Evolutionary conservation across 2,113 vertebrate species (phyloP), one percentile per base, ranked within the genome.

Genomic region (Podiceps cristatus): DNA sequence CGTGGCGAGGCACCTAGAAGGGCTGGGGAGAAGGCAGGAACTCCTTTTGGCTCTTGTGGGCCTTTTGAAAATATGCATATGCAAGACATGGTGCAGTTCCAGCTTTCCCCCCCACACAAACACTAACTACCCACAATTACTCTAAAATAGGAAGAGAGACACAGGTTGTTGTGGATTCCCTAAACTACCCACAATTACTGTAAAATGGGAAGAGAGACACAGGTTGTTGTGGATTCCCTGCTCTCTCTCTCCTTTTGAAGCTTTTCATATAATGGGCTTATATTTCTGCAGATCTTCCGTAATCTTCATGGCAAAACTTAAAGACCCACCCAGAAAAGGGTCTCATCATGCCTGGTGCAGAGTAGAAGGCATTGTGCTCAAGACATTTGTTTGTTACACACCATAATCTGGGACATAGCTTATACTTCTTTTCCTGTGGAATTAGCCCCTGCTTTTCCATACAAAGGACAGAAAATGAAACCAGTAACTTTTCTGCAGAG

Each of bases 71-170:
- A 37, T 15, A 68, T 11, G 18, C 3, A 18, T 27, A 17, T 44
- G 27, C 18, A 56, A 83, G 22, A 52, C 3, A 42, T 18, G 17
- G 60, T 9, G 11, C 40, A 73, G 12, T 29, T 53, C n/a, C 24
- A 69, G 3, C 9, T 35, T 17, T 22, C 18, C 5, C 5, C 0
- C 0, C 3, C 9, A 8, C 4, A 7, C 37, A 37, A n/a, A n/a
- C 18, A 14, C 11, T 6, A 24, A 50, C 24, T 8, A 62, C 19
- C 5, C 14, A 62, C 13, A 88, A 16, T 28, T 64, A 40, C 13
- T 12, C 7, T 2, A 2, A 55, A 6, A 16, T 4, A 7, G 16
- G 50, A 67, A 87, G 16, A 59, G 35, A 62, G 16, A 44, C 18
- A 31, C 44, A 45, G 44, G 44, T 11, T 7, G 44, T 45, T 45